Conservation (phyloP, 2,113 vertebrate species). For the Xyrauchen texanus region DNA sequence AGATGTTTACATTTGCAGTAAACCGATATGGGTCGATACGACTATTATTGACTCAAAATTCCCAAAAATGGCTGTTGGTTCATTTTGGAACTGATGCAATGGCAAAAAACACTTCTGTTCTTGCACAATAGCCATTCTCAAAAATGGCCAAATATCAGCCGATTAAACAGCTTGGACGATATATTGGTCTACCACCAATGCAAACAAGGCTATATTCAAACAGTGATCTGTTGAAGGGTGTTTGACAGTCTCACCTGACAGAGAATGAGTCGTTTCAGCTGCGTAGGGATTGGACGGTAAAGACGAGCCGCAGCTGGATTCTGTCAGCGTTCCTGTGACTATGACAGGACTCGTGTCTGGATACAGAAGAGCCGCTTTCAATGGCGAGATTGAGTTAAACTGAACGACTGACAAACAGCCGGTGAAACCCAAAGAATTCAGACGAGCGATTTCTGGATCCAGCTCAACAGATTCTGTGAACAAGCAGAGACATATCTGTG, state of each 20-base stretch:
- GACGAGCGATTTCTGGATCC: conserved; percentile 80
- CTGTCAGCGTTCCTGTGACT: conserved; percentile 77
- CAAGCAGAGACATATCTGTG: not conserved
- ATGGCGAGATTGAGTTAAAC: conserved; percentile 85
- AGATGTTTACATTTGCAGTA: too few species aligned
- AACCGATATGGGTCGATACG: too few species aligned
- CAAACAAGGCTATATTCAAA: too few species aligned
- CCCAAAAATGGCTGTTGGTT: too few species aligned
- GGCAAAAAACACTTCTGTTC: too few species aligned
- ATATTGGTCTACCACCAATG: too few species aligned
- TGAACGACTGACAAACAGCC: conserved; percentile 90
- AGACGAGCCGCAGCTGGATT: conserved; percentile 80
- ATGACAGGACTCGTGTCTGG: conserved; percentile 72
- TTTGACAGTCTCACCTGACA: conserved; percentile 77
- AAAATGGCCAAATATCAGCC: too few species aligned
- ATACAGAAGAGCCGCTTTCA: conserved; percentile 84
- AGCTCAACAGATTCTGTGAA: conserved; percentile 63
- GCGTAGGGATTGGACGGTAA: conserved; percentile 74
- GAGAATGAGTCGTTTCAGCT: conserved; percentile 83
- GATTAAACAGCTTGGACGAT: too few species aligned
- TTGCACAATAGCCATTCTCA: too few species aligned
- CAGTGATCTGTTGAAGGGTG: too few species aligned
- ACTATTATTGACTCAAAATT: too few species aligned
- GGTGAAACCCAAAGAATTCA: conserved; percentile 82
- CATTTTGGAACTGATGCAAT: too few species aligned